Evolutionary conservation across 1,140 invertebrate species (phyloP).

Genomic region (Plectrocnemia conspersa): DNA sequence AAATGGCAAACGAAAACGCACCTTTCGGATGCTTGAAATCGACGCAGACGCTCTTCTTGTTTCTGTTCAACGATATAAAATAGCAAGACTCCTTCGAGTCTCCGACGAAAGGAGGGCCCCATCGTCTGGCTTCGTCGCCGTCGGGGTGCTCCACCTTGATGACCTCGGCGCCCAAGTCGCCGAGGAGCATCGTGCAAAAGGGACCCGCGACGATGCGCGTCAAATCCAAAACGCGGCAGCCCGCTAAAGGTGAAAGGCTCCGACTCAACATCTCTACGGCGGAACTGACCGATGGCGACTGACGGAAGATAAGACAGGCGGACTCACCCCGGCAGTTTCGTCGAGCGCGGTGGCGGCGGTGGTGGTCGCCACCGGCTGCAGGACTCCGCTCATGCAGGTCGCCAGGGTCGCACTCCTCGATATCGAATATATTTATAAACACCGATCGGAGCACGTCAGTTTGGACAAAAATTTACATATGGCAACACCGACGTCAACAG

Average conservation of each 20-base stretch:
- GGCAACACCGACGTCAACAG: no score
- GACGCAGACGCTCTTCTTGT: conserved; percentile 91
- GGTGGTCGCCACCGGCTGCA: background rate
- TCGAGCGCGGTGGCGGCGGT: background rate
- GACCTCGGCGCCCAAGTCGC: conserved; percentile 90
- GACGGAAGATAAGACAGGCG: background rate
- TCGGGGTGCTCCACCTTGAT: conserved; percentile 81
- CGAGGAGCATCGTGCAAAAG: conserved; percentile 89
- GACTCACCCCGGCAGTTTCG: background rate
- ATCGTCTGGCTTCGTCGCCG: conserved; percentile 89
- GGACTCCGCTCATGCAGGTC: background rate
- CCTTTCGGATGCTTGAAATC: conserved; percentile 68
- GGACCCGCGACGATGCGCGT: conserved; percentile 79
- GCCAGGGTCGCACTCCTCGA: background rate
- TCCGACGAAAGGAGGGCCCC: conserved; percentile 87
- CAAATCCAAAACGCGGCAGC: conserved; percentile 75
- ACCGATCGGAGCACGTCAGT: no score
- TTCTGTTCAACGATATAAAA: conserved; percentile 85
- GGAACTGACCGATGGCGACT: background rate
- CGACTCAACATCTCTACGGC: background rate
- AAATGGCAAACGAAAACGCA: no score
- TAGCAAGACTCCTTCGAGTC: conserved; percentile 74
- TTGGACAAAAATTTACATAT: no score
- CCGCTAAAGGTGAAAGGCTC: conserved; percentile 36
- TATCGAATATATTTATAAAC: no score